Evolutionary conservation across 2,113 vertebrate genomes (phyloP), one percentile per base, ranked within the genome.

Genomic region (Dascyllus trimaculatus): DNA sequence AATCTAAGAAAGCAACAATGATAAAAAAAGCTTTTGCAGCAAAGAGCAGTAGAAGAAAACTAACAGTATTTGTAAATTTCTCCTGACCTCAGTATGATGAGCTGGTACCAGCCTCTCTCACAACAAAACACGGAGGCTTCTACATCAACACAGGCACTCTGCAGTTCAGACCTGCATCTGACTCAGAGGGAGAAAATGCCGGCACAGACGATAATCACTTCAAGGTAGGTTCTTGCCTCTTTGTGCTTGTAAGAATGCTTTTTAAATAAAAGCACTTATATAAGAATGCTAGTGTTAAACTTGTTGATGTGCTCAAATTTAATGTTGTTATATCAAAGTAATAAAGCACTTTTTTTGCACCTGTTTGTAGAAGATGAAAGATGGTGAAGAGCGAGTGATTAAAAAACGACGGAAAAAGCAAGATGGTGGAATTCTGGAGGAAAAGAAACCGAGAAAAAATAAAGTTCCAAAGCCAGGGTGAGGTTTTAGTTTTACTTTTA

Each of bases 141-240:
- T 99, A 99, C 88, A 98, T 99, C 92, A 99, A 99, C 93, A 98
- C 97, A 9, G 98, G 98, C 29, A 99, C 97, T 0, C 90, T 99
- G 85, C 98, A 99, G 90, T 99, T 99, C 94, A 96, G 98, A 67
- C 93, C 97, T 11, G 96, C 97, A 5, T 99, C 98, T 0, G 98
- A 99, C 63, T 97, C 97, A 0, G 98, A 99, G 88, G 96, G 96
- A 68, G 98, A 99, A 32, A 96, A 96, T 22, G 92, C 91, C 45
- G 92, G 88, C 68, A 94, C 94, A 53, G 96, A 97, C 32, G 94
- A 96, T 78, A 96, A 95, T 80, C 95, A 95, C 59, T 94, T 96
- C 85, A 98, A 97, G 95, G 98, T 98, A 74, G 91, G 93, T 90
- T 61, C 17, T 9, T 11, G 1, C 32, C 25, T 14, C 52, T 58